Percentiles rank a stretch among this genome's conserved stretches.
phyloP scores from a whole-genome alignment of 2,113 vertebrate genomes.

The Nibea albiflora region DNA sequence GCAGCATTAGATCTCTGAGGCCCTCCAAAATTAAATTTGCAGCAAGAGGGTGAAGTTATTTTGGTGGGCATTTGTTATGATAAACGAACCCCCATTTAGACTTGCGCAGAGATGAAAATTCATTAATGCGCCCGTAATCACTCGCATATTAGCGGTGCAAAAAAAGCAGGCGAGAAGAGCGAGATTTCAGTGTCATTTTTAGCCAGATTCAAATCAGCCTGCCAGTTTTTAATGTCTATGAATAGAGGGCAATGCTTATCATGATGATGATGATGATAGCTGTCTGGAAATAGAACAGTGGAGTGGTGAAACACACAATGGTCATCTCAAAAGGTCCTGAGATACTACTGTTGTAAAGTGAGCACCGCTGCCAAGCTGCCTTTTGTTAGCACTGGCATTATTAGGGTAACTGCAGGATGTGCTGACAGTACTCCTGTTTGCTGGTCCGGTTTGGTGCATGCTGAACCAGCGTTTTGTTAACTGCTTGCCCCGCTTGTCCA shows the following conservation, averaged over 20 bases:
- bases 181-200: constrained; percentile 34
- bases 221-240: constrained; percentile 40
- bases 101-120: constrained; percentile 57
- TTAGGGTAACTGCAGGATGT: constrained; percentile 42
- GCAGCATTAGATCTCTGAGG: constrained; percentile 55
- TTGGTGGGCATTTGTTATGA: constrained; percentile 67
- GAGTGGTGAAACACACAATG: constrained; percentile 44
- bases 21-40: constrained; percentile 59
- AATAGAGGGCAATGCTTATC: constrained; percentile 38
- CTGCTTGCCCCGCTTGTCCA: constrained; percentile 38
- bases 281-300: constrained; percentile 52
- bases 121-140: constrained; percentile 72
- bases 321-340: constrained; percentile 4
- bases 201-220: constrained; percentile 49
- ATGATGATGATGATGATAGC: constrained; percentile 48
- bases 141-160: constrained; percentile 63
- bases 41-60: constrained; percentile 58
- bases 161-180: constrained; percentile 42
- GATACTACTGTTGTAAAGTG: constrained; percentile 18
- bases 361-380: constrained; percentile 10
- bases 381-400: constrained; percentile 27
- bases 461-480: constrained; percentile 72
- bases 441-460: constrained; percentile 59
- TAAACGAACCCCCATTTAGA: constrained; percentile 63
- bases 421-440: constrained; percentile 66